phyloP scores from a whole-genome alignment of 2,113 vertebrate species.

The Callionymus lyra region DNA sequence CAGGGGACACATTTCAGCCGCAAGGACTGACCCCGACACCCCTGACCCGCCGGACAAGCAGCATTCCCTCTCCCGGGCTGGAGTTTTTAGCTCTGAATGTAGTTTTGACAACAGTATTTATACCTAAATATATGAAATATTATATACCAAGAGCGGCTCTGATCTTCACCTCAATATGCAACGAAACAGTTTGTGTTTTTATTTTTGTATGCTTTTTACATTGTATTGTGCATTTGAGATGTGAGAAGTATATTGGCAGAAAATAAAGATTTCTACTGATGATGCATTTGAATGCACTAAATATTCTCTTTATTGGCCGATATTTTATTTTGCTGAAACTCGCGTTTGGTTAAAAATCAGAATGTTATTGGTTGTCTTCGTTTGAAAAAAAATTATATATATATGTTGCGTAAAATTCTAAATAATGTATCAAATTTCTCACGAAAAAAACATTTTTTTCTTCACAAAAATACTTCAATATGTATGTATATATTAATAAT shows the following conservation, averaged over 20 bases:
- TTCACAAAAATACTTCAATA: too few relatives aligned
- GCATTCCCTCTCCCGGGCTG: conserved; percentile 55
- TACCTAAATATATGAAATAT: conserved; percentile 1
- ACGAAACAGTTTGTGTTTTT: conserved; percentile 42
- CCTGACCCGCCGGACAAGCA: conserved; percentile 93
- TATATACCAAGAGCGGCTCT: conserved; percentile 18
- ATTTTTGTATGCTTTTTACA: conserved; percentile 62
- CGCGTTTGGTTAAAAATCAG: too few relatives aligned
- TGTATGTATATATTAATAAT: too few relatives aligned
- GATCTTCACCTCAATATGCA: conserved; percentile 47
- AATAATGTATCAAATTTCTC: too few relatives aligned
- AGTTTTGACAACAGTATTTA: conserved; percentile 26
- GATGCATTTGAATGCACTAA: conserved; percentile 38
- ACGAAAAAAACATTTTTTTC: too few relatives aligned
- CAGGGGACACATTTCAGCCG: conserved; percentile 98
- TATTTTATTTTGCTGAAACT: too few relatives aligned
- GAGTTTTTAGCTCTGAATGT: too few relatives aligned
- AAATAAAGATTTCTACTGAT: conserved; percentile 65
- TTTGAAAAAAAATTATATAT: too few relatives aligned
- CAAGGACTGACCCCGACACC: conserved; percentile 97
- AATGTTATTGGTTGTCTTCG: too few relatives aligned
- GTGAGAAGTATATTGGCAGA: conserved; percentile 59
- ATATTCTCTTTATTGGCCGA: conserved; percentile 1
- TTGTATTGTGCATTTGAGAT: conserved; percentile 56
- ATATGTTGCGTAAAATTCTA: too few relatives aligned